phyloP scores from a whole-genome alignment of 1,140 invertebrate species.

The Lasioglossum albipes region DNA sequence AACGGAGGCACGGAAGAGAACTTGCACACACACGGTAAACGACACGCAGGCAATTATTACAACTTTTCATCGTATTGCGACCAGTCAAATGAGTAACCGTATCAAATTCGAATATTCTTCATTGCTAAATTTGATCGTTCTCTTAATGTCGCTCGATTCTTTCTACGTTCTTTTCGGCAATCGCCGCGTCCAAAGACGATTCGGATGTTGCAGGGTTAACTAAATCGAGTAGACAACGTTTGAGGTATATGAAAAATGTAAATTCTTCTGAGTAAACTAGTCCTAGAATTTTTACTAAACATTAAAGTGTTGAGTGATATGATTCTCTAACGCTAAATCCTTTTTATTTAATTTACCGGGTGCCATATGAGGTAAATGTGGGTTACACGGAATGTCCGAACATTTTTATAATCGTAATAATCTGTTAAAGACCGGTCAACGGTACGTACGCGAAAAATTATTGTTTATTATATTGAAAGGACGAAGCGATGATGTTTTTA shows the following conservation, averaged over 20 bases:
- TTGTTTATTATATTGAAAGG: no score
- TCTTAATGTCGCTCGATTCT: neutral
- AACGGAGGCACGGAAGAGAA: conserved; percentile 29
- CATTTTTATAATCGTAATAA: no score
- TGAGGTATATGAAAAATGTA: neutral
- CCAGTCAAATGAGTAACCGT: conserved; percentile 1
- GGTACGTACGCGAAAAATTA: no score
- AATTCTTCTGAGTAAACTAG: no score
- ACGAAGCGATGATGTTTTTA: no score
- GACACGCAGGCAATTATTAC: conserved; percentile 27
- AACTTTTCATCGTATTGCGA: conserved; percentile 22
- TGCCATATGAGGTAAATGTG: no score
- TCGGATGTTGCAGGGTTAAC: neutral
- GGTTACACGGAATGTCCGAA: no score
- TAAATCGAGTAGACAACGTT: neutral
- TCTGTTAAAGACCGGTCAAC: no score
- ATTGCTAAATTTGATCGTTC: conserved; percentile 8
- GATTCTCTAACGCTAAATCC: neutral
- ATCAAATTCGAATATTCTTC: neutral
- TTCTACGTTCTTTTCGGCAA: neutral
- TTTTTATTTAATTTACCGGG: neutral
- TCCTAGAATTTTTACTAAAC: no score
- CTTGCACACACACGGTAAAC: conserved; percentile 47
- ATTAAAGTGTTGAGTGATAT: no score
- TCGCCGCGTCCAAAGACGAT: neutral